A percentile compares a stretch with the other conserved stretches of the same genome.
phyloP scores from a whole-genome alignment of 2,888 invertebrate species.

The Drosophila greeni region DNA sequence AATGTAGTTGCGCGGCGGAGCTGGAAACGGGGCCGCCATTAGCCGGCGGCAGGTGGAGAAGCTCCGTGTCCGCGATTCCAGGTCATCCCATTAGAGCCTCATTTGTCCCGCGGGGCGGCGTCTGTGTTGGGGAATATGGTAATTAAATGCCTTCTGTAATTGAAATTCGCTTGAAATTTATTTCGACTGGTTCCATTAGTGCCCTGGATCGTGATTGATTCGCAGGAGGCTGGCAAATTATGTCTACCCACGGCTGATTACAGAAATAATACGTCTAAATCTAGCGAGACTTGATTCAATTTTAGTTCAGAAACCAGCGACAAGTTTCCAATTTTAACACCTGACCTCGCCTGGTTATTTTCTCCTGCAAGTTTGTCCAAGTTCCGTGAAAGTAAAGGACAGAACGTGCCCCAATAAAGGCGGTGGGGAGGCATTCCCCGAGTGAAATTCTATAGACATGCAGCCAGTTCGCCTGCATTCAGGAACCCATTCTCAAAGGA shows the following conservation, averaged over 20 bases:
- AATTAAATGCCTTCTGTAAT: constrained; percentile 67
- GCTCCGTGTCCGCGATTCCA: constrained; percentile 34
- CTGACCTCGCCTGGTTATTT: background rate
- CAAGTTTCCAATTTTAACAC: constrained; percentile 7
- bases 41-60: constrained; percentile 37
- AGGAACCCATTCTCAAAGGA: background rate
- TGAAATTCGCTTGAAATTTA: constrained; percentile 51
- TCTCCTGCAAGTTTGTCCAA: background rate
- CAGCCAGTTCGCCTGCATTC: constrained; percentile 10
- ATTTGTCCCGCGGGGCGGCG: constrained; percentile 49
- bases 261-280: background rate
- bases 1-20: constrained; percentile 24
- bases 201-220: constrained; percentile 13
- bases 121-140: constrained; percentile 27
- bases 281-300: too few relatives aligned
- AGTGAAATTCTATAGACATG: constrained; percentile 4
- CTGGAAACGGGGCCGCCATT: constrained; percentile 32
- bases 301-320: background rate
- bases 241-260: background rate
- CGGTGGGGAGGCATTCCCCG: background rate
- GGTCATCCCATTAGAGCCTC: constrained; percentile 58
- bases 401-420: constrained; percentile 2
- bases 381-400: background rate
- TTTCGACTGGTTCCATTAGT: constrained; percentile 16
- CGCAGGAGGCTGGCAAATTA: background rate